Conservation (phyloP, 1,140 invertebrate genomes). For the Bradysia coprophila region DNA sequence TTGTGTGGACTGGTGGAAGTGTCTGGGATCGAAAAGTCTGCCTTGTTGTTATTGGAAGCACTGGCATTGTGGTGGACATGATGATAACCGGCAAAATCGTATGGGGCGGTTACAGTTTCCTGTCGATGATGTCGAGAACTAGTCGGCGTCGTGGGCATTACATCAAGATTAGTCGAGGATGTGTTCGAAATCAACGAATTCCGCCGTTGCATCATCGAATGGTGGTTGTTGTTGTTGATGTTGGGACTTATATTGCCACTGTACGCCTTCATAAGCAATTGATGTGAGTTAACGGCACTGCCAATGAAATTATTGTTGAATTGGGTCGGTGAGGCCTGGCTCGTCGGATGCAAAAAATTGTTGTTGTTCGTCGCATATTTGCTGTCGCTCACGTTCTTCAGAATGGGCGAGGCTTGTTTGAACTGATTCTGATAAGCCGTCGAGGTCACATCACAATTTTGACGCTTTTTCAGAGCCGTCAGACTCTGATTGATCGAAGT, state of each 20-base stretch:
- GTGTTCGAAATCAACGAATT: neutral
- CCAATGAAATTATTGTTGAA: too few species aligned
- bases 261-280: too few species aligned
- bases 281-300: too few species aligned
- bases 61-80: neutral
- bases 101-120: neutral
- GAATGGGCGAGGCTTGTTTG: too few species aligned
- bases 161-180: neutral
- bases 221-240: neutral
- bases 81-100: neutral
- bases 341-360: neutral
- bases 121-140: neutral
- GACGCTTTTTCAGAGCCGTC: neutral
- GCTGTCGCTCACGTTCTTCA: too few species aligned
- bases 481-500: neutral
- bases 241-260: neutral
- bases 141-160: neutral
- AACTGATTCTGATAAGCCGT: too few species aligned
- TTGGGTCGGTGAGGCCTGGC: too few species aligned
- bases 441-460: neutral
- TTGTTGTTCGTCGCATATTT: too few species aligned
- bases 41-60: neutral
- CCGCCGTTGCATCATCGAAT: neutral
- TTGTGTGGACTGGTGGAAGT: neutral
- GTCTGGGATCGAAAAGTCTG: neutral